Evolutionary conservation across 2,888 invertebrate species (phyloP), one percentile per base, ranked within the genome.

Genomic region (Panopea generosa): DNA sequence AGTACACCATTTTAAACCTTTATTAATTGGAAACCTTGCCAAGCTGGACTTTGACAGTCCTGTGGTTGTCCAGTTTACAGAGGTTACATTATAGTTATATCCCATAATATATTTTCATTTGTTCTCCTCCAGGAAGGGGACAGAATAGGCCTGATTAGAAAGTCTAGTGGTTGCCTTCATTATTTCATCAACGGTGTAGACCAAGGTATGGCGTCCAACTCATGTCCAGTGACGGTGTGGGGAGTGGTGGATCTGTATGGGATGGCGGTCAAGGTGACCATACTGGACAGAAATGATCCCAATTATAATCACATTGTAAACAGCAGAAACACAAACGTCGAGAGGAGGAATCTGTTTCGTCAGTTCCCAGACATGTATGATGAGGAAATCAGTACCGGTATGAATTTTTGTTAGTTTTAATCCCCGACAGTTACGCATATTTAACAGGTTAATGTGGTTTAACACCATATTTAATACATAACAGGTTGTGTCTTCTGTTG

Each of bases 201-300:
- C 82, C 98, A 98, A 92, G 98, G 98, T 0, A 95, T 98, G 20
- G 98, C 98, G 0, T 96, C 96, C 0, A 95, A 96, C 38, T 95
- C 96, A 87, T 96, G 97, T 0, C 96, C 96, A 0, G 93, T 94
- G 33, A 95, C 95, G 50, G 95, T 98, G 2, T 98, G 98, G 97
- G 98, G 97, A 4, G 98, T 98, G 29, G 96, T 98, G 43, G 98
- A 98, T 93, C 94, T 98, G 1, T 98, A 98, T 89, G 98, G 92
- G 24, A 91, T 92, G 91, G 91, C 92, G 3, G 92, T 92, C 69
- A 92, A 92, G 80, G 91, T 91, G 38, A 90, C 91, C 45, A 91
- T 92, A 43, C 74, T 91, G 6, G 91, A 91, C 66, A 74, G 86
- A n/a, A 85, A 82, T 38, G 88, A 89, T 62, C 87, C 86, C 14